phyloP scores from a whole-genome alignment of 2,888 invertebrate genomes.

The Melinaea menophilus region DNA sequence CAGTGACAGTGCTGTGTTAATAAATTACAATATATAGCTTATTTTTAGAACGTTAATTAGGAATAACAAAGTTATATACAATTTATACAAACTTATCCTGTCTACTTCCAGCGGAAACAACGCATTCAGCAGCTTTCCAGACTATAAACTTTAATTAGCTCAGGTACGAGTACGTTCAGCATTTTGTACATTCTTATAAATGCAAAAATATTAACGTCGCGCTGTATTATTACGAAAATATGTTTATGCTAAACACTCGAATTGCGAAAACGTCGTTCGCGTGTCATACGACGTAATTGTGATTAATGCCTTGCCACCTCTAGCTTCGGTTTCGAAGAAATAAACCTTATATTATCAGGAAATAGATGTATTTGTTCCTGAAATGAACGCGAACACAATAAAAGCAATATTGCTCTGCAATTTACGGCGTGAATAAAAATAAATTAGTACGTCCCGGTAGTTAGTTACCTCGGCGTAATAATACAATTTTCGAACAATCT shows the following conservation, averaged over 20 bases:
- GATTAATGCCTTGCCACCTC: constrained; percentile 38
- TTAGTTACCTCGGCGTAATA: neutral
- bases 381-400: constrained; percentile 11
- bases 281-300: constrained; percentile 34
- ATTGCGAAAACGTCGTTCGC: constrained; percentile 31
- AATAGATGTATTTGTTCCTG: constrained; percentile 29
- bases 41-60: neutral
- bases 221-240: constrained; percentile 28
- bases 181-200: constrained; percentile 10
- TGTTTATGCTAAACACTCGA: constrained; percentile 29
- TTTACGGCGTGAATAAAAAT: constrained; percentile 4
- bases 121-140: constrained; percentile 20
- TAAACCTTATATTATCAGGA: constrained; percentile 26
- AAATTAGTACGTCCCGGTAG: constrained; percentile 12
- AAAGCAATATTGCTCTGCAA: constrained; percentile 4
- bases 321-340: constrained; percentile 34
- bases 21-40: neutral
- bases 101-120: constrained; percentile 7
- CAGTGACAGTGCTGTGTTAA: no score
- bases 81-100: neutral
- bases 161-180: neutral
- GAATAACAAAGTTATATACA: neutral
- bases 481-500: no score
- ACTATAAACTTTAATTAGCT: constrained; percentile 5
- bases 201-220: constrained; percentile 13